Percentiles rank a stretch among this genome's conserved stretches.
Evolutionary conservation across 1,140 invertebrate genomes (phyloP).

Genomic region (Saccostrea cuccullata): DNA sequence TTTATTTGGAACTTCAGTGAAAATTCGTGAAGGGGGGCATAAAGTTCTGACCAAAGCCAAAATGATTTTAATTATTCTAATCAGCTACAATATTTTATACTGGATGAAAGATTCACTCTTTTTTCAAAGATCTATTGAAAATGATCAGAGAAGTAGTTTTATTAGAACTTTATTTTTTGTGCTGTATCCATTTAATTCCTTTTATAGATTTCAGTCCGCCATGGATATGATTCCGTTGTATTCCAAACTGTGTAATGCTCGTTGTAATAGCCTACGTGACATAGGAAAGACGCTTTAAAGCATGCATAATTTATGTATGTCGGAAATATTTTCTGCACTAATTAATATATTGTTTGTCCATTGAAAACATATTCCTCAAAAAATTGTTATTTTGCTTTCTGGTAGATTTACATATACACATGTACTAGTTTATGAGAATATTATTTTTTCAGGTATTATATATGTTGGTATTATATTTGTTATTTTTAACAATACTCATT

Average conservation of each 20-base stretch:
- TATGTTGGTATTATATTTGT: too few relatives aligned
- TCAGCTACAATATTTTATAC: not conserved
- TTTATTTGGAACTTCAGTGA: not conserved
- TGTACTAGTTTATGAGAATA: too few relatives aligned
- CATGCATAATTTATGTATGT: too few relatives aligned
- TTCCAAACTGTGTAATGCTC: not conserved
- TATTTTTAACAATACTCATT: too few relatives aligned
- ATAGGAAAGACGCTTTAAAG: too few relatives aligned
- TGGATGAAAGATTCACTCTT: slow-evolving; percentile 17
- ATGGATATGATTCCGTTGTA: not conserved
- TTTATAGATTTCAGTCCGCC: slow-evolving; percentile 22
- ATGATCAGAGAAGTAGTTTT: not conserved
- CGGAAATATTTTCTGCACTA: too few relatives aligned
- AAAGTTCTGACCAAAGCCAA: not conserved
- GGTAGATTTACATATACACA: too few relatives aligned
- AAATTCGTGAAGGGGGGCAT: not conserved
- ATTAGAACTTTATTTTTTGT: slow-evolving; percentile 4
- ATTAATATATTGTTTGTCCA: too few relatives aligned
- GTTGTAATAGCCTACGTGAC: too few relatives aligned
- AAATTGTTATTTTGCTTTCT: too few relatives aligned
- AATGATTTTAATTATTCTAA: not conserved
- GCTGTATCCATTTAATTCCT: not conserved
- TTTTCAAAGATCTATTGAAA: slow-evolving; percentile 13
- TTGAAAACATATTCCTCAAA: too few relatives aligned
- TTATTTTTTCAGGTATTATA: too few relatives aligned